Evolutionary conservation across 1,140 invertebrate genomes (phyloP).

Genomic region (Eumaeus atala): DNA sequence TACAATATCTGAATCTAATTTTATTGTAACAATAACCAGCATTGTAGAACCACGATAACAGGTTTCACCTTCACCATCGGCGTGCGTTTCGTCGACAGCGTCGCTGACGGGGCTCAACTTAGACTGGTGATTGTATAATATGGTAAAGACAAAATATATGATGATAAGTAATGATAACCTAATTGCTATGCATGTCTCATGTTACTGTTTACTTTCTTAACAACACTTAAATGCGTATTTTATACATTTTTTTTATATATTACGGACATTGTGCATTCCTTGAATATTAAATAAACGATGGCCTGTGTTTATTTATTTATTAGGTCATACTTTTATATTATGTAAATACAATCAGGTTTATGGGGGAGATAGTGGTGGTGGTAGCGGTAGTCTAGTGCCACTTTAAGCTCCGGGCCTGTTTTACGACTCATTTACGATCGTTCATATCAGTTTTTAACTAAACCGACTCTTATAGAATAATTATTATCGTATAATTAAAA

Average conservation of each 20-base stretch:
- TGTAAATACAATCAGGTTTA: slow-evolving; percentile 3
- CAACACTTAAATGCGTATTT: not conserved
- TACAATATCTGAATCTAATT: slow-evolving; percentile 48
- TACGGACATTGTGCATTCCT: too few species aligned
- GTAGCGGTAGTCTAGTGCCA: not conserved
- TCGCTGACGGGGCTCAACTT: slow-evolving; percentile 16
- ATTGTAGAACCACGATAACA: slow-evolving; percentile 24
- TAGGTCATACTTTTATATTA: slow-evolving; percentile 6
- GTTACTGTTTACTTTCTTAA: not conserved
- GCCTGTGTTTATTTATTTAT: slow-evolving; percentile 2
- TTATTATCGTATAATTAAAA: too few species aligned
- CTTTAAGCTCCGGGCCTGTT: not conserved
- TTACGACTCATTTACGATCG: slow-evolving; percentile 2
- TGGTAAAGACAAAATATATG: too few species aligned
- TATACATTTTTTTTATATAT: not conserved
- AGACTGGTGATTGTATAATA: slow-evolving; percentile 17
- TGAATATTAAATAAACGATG: not conserved
- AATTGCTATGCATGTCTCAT: not conserved
- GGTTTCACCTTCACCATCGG: slow-evolving; percentile 10
- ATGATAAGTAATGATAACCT: not conserved
- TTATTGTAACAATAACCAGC: slow-evolving; percentile 33
- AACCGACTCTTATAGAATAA: slow-evolving; percentile 1
- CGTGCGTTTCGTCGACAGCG: not conserved
- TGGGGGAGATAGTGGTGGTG: not conserved
- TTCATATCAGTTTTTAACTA: slow-evolving; percentile 7